These are phyloP conservation scores for Bufo bufo DNA, from an alignment of 2,113 vertebrate species.

Conservation along the genomic window DNA sequence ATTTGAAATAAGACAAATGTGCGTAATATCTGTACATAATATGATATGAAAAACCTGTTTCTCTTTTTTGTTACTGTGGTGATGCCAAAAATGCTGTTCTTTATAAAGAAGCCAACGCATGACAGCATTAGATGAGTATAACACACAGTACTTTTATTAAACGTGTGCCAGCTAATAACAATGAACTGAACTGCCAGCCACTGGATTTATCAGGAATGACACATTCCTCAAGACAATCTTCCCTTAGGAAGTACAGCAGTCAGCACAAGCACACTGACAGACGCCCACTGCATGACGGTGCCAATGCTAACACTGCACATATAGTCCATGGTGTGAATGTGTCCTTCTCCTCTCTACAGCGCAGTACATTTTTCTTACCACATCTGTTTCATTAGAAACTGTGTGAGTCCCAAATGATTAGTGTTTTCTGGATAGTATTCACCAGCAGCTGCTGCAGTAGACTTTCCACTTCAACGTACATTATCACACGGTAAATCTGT, in stretches of 20 bases:
- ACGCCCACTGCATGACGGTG: background rate
- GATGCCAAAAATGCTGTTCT: background rate
- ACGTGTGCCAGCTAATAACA: conserved; percentile 26
- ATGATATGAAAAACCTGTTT: background rate
- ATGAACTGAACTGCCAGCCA: conserved; percentile 12
- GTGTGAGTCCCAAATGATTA: conserved; percentile 46
- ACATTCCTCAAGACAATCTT: conserved; percentile 13
- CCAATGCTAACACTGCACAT: conserved; percentile 45
- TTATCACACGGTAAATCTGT: conserved; percentile 41
- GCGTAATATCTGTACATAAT: background rate
- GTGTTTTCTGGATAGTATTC: conserved; percentile 46
- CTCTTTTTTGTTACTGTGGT: background rate
- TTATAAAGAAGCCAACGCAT: background rate
- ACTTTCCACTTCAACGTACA: conserved; percentile 48
- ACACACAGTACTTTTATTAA: conserved; percentile 22
- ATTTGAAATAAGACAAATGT: background rate
- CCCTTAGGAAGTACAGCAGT: background rate
- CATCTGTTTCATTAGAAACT: conserved; percentile 56
- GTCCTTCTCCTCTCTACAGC: background rate
- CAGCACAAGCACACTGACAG: background rate
- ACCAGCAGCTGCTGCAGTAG: conserved; percentile 45
- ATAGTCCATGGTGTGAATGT: background rate
- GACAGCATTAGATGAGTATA: conserved; percentile 1
- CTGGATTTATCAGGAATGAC: conserved; percentile 38
- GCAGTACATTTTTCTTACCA: conserved; percentile 37